Percentiles rank a stretch among this genome's conserved stretches.
These are phyloP conservation scores for Pelmatolapia mariae DNA, from an alignment of 2,113 vertebrate species.

Conservation along the genomic window DNA sequence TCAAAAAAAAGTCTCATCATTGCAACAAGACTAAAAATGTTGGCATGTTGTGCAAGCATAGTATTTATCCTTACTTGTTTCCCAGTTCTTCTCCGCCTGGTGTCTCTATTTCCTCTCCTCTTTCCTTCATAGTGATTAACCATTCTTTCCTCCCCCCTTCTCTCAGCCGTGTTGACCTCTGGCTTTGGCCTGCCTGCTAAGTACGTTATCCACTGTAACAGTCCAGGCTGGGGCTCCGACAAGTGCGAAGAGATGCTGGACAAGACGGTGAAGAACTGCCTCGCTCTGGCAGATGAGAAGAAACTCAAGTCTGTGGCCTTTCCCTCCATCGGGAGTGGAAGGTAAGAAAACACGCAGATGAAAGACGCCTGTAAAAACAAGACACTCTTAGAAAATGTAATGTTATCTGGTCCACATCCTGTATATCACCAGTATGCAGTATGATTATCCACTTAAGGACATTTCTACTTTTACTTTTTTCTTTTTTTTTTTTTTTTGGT, in stretches of 20 bases:
- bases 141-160: not conserved
- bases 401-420: not conserved
- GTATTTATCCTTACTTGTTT: not conserved
- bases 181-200: slow-evolving; percentile 91
- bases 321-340: slow-evolving; percentile 95
- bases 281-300: slow-evolving; percentile 96
- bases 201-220: slow-evolving; percentile 98
- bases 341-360: slow-evolving; percentile 64
- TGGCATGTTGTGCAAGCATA: not conserved
- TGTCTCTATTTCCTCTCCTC: not conserved
- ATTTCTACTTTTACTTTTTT: not conserved
- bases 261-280: slow-evolving; percentile 97
- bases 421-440: not conserved
- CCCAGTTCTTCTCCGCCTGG: rapidly evolving
- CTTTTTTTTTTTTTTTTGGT: not conserved
- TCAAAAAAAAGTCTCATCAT: not conserved
- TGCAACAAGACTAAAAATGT: not conserved
- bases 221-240: slow-evolving; percentile 92
- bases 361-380: not conserved
- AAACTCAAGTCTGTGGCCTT: slow-evolving; percentile 97
- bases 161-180: slow-evolving; percentile 81
- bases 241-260: slow-evolving; percentile 96
- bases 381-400: not conserved
- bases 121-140: not conserved
- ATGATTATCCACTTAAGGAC: not conserved